These are phyloP conservation scores for Sebastes jordani DNA, from an alignment of 2,797 vertebrate species.

Conservation along the genomic window DNA sequence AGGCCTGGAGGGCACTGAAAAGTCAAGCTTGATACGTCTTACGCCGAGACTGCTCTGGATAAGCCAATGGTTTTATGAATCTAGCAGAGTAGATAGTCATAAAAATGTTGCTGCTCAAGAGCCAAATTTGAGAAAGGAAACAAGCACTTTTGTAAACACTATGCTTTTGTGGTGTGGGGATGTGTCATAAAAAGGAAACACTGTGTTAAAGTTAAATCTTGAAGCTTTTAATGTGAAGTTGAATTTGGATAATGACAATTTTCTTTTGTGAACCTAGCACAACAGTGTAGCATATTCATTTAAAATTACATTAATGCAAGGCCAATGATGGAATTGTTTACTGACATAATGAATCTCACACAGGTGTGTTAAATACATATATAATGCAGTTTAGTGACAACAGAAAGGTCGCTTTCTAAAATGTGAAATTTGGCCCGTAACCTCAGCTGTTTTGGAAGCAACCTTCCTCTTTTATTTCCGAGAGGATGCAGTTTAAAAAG, in stretches of 20 bases:
- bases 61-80: conserved; percentile 40
- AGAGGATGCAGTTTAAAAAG: conserved; percentile 48
- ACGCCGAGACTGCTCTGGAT: conserved; percentile 51
- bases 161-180: not conserved
- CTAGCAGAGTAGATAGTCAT: conserved; percentile 20
- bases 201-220: not conserved
- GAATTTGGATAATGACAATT: not conserved
- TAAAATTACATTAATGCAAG: conserved; percentile 19
- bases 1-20: conserved; percentile 64
- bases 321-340: not conserved
- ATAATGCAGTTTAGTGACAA: not conserved
- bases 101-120: conserved; percentile 29
- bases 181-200: conserved; percentile 9
- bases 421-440: conserved; percentile 11
- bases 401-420: conserved; percentile 15
- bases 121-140: conserved; percentile 45
- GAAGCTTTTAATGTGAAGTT: not conserved
- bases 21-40: conserved; percentile 64
- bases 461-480: conserved; percentile 43
- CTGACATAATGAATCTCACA: conserved; percentile 9
- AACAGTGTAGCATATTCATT: conserved; percentile 2
- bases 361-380: conserved; percentile 20
- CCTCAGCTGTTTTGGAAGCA: conserved; percentile 19
- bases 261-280: not conserved
- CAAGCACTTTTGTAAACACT: conserved; percentile 29